Evolutionary conservation across 2,113 vertebrate species (phyloP).

Genomic region (Xyrauchen texanus): DNA sequence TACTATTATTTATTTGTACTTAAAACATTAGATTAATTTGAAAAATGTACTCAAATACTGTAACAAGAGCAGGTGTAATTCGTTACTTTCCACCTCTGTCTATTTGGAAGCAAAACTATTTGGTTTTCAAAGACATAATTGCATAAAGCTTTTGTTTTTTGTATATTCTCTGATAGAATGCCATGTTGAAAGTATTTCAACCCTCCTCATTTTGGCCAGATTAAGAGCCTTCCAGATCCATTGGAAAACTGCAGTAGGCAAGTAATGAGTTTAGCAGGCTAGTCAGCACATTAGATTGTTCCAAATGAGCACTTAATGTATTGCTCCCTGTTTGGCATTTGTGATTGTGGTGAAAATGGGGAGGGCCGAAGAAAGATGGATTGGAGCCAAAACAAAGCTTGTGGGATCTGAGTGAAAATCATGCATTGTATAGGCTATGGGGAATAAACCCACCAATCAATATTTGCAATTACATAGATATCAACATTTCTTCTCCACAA

Average conservation of each 20-base stretch:
- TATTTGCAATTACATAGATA: conserved; percentile 52
- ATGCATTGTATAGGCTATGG: conserved; percentile 56
- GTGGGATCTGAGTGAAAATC: conserved; percentile 58
- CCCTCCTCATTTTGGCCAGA: conserved; percentile 5
- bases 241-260: conserved; percentile 59
- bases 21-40: no score
- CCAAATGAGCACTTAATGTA: conserved; percentile 79
- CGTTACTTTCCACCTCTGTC: no score
- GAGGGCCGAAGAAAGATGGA: conserved; percentile 31
- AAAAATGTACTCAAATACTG: no score
- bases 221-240: conserved; percentile 28
- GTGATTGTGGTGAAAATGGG: conserved; percentile 17
- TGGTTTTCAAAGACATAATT: conserved; percentile 14
- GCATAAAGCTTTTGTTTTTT: not conserved
- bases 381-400: conserved; percentile 13
- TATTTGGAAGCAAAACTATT: not conserved
- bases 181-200: not conserved
- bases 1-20: no score
- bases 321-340: conserved; percentile 67
- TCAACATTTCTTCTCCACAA: conserved; percentile 32
- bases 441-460: conserved; percentile 59
- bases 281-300: conserved; percentile 80
- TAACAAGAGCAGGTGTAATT: no score
- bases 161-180: not conserved
- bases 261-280: conserved; percentile 68